Conservation (phyloP, 2,888 invertebrate genomes). For the Drosophila hamatofila region DNA sequence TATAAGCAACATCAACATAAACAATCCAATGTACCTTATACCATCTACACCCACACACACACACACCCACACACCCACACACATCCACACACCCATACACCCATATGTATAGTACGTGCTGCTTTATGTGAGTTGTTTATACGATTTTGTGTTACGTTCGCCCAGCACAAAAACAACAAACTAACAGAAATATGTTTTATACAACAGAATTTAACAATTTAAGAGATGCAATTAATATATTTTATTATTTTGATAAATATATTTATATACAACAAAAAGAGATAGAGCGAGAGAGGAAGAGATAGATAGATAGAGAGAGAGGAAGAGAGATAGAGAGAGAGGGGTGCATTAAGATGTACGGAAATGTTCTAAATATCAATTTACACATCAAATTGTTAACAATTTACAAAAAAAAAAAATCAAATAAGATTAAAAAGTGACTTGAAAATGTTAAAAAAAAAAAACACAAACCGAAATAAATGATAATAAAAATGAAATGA, state of each 20-base stretch:
- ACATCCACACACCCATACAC: background rate
- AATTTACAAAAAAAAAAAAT: conserved; percentile 46
- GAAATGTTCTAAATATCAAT: conserved; percentile 47
- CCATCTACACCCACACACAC: conserved; percentile 34
- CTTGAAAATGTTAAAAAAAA: conserved; percentile 20
- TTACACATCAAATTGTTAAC: conserved; percentile 57
- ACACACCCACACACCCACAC: conserved; percentile 1
- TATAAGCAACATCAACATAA: conserved; percentile 34
- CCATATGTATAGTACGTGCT: conserved; percentile 1
- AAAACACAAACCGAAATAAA: conserved; percentile 5
- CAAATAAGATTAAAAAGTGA: conserved; percentile 16
- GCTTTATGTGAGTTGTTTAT: conserved; percentile 22
- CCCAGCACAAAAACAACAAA: conserved; percentile 16
- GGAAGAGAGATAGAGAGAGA: background rate
- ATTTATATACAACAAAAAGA: conserved; percentile 60
- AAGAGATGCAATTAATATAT: conserved; percentile 55
- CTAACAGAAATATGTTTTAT: conserved; percentile 59
- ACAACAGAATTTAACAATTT: conserved; percentile 21
- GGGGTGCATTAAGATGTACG: conserved; percentile 31
- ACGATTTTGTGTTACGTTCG: conserved; percentile 28
- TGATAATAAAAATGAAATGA: background rate
- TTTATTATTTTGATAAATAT: conserved; percentile 78
- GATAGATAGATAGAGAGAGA: background rate
- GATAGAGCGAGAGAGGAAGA: background rate
- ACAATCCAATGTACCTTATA: conserved; percentile 78